phyloP scores from a whole-genome alignment of 2,888 invertebrate species.

The Erpobdella octoculata region DNA sequence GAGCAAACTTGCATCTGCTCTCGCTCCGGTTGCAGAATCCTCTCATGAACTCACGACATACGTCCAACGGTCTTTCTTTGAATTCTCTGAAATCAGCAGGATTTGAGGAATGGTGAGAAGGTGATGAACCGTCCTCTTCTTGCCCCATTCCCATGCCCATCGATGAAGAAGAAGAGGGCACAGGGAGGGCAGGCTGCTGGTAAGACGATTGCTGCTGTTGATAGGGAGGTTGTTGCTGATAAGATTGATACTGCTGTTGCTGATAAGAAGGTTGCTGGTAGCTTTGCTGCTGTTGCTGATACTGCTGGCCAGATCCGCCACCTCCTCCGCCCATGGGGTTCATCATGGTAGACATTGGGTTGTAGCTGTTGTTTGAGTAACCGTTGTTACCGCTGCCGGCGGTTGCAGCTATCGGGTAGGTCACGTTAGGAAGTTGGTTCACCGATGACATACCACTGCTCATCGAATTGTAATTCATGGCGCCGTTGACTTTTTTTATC shows the following conservation, averaged over 20 bases:
- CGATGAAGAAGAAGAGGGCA: not conserved
- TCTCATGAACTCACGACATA: slow-evolving; percentile 28
- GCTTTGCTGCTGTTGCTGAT: not conserved
- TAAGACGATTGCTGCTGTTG: not conserved
- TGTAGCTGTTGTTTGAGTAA: too few relatives aligned
- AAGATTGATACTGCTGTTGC: slow-evolving; percentile 8
- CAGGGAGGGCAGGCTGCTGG: not conserved
- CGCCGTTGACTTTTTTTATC: too few relatives aligned
- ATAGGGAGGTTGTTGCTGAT: slow-evolving; percentile 7
- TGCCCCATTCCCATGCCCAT: not conserved
- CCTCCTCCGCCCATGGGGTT: slow-evolving; percentile 1
- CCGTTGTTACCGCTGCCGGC: too few relatives aligned
- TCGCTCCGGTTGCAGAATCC: slow-evolving; percentile 20
- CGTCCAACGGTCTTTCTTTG: slow-evolving; percentile 25
- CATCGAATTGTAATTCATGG: too few relatives aligned
- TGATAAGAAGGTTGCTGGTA: slow-evolving; percentile 10
- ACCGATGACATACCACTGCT: too few relatives aligned
- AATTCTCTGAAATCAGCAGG: slow-evolving; percentile 25
- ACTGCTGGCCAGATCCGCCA: not conserved
- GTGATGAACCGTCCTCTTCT: not conserved
- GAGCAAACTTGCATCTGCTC: slow-evolving; percentile 25
- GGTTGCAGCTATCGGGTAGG: too few relatives aligned
- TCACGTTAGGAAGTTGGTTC: too few relatives aligned
- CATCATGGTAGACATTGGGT: too few relatives aligned
- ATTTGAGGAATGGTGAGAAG: too few relatives aligned